Evolutionary conservation across 2,797 vertebrate species (phyloP).

Genomic region (Spinus pinus): DNA sequence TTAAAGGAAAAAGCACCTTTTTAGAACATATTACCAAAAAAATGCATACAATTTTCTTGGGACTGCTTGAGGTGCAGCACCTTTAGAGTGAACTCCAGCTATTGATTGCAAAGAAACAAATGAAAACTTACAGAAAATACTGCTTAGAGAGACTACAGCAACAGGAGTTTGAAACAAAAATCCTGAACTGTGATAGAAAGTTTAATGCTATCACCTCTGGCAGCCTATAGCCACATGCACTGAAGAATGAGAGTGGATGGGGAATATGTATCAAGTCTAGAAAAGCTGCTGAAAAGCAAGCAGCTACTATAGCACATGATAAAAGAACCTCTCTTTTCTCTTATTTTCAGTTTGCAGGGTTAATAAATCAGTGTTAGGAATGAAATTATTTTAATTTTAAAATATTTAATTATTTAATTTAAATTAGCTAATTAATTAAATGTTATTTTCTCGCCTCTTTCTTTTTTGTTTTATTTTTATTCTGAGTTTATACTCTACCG

Average conservation of each 20-base stretch:
- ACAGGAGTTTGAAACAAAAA: neutral
- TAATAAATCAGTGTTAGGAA: neutral
- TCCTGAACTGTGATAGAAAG: neutral
- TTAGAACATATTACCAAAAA: neutral
- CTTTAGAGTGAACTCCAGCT: neutral
- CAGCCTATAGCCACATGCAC: neutral
- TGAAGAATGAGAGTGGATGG: neutral
- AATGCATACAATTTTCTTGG: neutral
- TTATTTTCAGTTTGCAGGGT: neutral
- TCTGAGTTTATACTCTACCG: neutral
- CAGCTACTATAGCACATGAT: fast-evolving
- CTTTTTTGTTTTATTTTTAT: neutral
- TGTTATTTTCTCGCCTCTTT: neutral
- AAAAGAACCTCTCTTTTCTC: neutral
- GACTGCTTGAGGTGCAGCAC: neutral
- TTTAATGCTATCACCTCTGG: neutral
- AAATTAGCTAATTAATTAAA: neutral
- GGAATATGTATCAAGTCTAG: neutral
- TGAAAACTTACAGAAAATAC: neutral
- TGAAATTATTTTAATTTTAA: neutral
- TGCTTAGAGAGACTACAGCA: neutral
- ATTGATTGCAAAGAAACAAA: neutral
- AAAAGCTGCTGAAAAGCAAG: neutral
- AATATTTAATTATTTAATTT: neutral
- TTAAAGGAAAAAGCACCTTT: neutral